Evolutionary conservation across 1,140 invertebrate genomes (phyloP), one percentile per base, ranked within the genome.

Genomic region (Eurosta solidaginis): DNA sequence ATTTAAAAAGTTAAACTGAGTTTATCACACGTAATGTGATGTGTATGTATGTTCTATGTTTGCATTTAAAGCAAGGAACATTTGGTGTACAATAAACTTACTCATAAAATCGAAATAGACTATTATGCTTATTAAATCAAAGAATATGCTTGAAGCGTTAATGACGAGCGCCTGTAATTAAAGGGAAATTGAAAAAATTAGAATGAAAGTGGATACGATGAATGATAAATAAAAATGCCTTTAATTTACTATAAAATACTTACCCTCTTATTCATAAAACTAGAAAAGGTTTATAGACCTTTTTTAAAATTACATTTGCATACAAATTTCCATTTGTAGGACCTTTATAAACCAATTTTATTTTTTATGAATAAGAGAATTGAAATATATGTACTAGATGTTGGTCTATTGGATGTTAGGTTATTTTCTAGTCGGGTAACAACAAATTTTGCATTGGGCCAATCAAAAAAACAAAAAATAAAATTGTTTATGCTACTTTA

Each of bases 131-230:
- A 86, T 79, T 81, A 87, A 77, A 79, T 87, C 86, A 81, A 87
- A 83, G 81, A 87, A 86, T 80, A 87, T 87, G 81, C 84, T 84
- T 68, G 81, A 84, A 80, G 79, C 81, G 80, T 87, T 79, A 77
- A 87, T 87, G 52, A 87, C 83, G 80, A 86, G 82, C 79, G 86
- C 86, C 86, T 87, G 84, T 3, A 87, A 85, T 52, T 44, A 54
- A 76, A 78, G 7, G 50, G 10, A 78, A 79, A n/a, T n/a, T n/a
- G 27, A 63, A 29, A 40, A 77, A 68, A 42, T 25, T 14, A 44
- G n/a, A 47, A 59, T 59, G 27, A 59, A 59, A n/a, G 45, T 17
- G 45, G 45, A n/a, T 17, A 3, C 14, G 7, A 47, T 47, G 45
- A 9, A 47, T 47, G 45, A 47, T 47, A 47, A 12, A 17, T 47